These are phyloP conservation scores for Heteronetta atricapilla DNA, from an alignment of 2,113 vertebrate species.

Conservation along the genomic window DNA sequence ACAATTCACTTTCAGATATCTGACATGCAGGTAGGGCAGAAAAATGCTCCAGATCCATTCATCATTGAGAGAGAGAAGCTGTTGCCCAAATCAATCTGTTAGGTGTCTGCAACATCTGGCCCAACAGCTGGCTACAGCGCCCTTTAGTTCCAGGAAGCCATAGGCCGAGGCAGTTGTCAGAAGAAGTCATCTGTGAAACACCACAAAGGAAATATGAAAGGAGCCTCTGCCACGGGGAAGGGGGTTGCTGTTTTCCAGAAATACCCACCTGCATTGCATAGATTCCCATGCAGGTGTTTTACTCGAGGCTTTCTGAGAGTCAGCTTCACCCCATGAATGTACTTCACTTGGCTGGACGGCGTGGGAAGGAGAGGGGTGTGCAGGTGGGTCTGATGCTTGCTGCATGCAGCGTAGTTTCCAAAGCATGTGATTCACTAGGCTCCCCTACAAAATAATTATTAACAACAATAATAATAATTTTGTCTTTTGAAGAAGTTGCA, in stretches of 20 bases:
- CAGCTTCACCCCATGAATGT: neutral
- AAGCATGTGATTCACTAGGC: neutral
- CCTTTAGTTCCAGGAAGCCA: constrained; percentile 4
- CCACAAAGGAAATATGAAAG: neutral
- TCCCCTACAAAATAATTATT: neutral
- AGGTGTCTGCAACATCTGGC: constrained; percentile 3
- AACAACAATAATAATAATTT: neutral
- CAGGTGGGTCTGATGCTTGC: neutral
- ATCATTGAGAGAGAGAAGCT: neutral
- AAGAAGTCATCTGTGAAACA: neutral
- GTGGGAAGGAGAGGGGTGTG: neutral
- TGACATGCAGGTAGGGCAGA: neutral
- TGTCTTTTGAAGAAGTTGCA: neutral
- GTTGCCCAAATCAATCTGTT: neutral
- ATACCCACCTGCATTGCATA: neutral
- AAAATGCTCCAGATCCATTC: constrained; percentile 19
- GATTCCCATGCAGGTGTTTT: neutral
- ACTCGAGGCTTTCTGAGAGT: neutral
- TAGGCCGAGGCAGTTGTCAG: neutral
- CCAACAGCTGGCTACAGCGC: neutral
- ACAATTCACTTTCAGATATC: neutral
- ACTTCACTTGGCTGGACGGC: neutral
- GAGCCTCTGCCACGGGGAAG: neutral
- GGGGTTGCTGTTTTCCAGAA: neutral
- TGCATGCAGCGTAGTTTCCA: neutral